Evolutionary conservation across 2,888 invertebrate species (phyloP).

Genomic region (Schizotus pectinicornis): DNA sequence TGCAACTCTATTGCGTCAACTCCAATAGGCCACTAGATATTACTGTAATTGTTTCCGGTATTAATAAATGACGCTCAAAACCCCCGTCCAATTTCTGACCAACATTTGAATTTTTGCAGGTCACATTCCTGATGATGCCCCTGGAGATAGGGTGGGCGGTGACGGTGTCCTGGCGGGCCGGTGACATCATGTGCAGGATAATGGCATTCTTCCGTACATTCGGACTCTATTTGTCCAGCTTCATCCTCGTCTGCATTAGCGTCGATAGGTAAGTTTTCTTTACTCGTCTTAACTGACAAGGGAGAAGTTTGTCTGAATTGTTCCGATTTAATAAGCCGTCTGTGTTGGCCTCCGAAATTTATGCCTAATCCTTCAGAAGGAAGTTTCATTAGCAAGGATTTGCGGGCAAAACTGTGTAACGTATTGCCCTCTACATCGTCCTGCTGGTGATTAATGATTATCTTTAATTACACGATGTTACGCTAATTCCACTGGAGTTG

Average conservation of each 20-base stretch:
- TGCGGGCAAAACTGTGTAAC: too few species aligned
- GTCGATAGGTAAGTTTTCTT: conserved; percentile 74
- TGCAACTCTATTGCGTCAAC: too few species aligned
- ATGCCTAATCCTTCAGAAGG: not conserved
- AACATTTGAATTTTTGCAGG: conserved; percentile 60
- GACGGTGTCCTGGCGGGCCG: conserved; percentile 86
- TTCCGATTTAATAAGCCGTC: too few species aligned
- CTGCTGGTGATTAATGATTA: too few species aligned
- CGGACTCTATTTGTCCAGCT: conserved; percentile 86
- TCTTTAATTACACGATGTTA: too few species aligned
- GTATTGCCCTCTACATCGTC: too few species aligned
- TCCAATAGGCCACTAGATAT: too few species aligned
- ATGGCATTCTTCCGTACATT: conserved; percentile 89
- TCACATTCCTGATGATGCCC: conserved; percentile 90
- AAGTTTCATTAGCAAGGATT: not conserved
- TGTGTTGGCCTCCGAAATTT: not conserved
- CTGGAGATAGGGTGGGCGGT: conserved; percentile 88
- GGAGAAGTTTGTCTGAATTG: not conserved
- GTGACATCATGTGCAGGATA: conserved; percentile 82
- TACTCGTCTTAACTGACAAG: not conserved
- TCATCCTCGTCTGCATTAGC: conserved; percentile 87
- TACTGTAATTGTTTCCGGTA: too few species aligned
- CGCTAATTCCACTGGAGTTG: too few species aligned
- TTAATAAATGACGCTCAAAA: too few species aligned
- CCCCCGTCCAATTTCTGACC: not conserved